Evolutionary conservation across 2,888 invertebrate species (phyloP).

Genomic region (Tenthredo scrophulariae): DNA sequence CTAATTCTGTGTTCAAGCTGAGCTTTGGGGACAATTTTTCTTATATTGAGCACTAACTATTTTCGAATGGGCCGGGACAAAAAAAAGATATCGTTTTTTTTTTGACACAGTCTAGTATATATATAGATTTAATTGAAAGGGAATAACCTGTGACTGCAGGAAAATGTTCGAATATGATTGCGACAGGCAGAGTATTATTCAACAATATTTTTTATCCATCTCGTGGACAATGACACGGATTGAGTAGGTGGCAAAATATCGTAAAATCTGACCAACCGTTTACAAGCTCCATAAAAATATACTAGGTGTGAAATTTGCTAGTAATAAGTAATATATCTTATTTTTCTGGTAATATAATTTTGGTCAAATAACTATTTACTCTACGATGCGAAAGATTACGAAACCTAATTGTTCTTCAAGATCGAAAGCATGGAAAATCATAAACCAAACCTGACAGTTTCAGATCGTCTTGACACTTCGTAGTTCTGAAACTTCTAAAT

Average conservation of each 20-base stretch:
- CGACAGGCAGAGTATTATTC: background rate
- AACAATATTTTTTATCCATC: background rate
- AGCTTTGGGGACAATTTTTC: too few relatives aligned
- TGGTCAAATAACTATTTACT: background rate
- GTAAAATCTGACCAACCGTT: conserved; percentile 6
- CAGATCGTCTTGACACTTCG: background rate
- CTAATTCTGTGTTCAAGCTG: too few relatives aligned
- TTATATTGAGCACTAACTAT: too few relatives aligned
- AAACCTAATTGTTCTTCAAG: background rate
- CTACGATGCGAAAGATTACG: background rate
- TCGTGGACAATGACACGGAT: background rate
- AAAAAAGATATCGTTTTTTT: too few relatives aligned
- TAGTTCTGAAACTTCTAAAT: background rate
- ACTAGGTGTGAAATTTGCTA: background rate
- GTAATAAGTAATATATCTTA: background rate
- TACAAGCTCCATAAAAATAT: background rate
- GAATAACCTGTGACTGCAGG: background rate
- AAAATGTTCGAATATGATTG: background rate
- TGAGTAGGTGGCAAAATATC: background rate
- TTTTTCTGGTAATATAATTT: background rate
- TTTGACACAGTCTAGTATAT: too few relatives aligned
- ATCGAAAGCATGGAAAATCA: background rate
- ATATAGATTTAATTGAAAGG: background rate
- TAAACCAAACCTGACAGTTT: background rate
- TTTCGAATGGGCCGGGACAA: too few relatives aligned